Evolutionary conservation across 2,113 vertebrate genomes (phyloP).

Genomic region (Rallus limicola): DNA sequence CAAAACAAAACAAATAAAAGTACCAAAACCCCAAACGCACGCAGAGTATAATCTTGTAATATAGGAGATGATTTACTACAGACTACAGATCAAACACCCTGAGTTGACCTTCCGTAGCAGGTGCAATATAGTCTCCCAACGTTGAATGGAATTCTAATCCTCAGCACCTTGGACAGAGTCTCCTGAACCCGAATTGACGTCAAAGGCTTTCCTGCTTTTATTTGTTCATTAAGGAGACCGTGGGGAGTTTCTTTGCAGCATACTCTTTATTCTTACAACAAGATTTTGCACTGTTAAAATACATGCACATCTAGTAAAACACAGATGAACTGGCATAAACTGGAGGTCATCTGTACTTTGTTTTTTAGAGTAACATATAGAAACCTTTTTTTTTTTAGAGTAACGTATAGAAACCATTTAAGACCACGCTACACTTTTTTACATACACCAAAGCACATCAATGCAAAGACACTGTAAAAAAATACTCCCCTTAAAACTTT

Average conservation of each 20-base stretch:
- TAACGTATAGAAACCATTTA: background rate
- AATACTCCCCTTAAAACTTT: background rate
- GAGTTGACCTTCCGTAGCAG: fast-evolving
- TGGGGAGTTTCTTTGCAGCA: background rate
- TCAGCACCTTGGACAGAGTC: constrained; percentile 53
- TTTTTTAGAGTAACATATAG: background rate
- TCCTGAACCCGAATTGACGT: fast-evolving
- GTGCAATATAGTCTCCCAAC: fast-evolving
- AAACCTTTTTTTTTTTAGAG: background rate
- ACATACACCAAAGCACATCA: background rate
- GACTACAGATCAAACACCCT: background rate
- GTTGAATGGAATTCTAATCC: fast-evolving
- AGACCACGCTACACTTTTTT: background rate
- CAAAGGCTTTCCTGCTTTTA: background rate
- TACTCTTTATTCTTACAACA: background rate
- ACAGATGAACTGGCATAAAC: background rate
- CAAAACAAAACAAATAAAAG: no score
- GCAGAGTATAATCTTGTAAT: background rate
- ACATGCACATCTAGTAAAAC: background rate
- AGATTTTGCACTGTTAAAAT: background rate
- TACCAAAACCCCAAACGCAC: background rate
- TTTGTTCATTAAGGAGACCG: background rate
- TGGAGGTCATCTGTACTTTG: background rate
- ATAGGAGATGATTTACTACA: background rate
- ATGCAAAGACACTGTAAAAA: background rate